phyloP scores from a whole-genome alignment of 2,888 invertebrate genomes.

The Caenorhabditis becei region DNA sequence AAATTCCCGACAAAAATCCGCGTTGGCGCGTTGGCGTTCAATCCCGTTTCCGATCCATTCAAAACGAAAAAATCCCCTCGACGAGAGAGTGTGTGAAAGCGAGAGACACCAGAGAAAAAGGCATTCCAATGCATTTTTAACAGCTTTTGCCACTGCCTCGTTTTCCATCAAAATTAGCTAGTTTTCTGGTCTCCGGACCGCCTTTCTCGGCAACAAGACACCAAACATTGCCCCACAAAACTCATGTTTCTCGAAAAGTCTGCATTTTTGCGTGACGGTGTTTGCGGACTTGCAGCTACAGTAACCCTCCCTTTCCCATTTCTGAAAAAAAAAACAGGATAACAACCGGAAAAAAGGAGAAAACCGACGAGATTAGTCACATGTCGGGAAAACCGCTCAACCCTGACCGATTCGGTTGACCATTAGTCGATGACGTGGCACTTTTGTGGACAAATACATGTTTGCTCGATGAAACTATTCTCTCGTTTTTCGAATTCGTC shows the following conservation, averaged over 20 bases:
- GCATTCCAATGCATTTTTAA: conserved; percentile 4
- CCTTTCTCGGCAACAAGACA: neutral
- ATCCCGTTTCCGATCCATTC: too few relatives aligned
- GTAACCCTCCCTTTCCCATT: neutral
- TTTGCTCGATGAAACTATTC: neutral
- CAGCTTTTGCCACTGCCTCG: neutral
- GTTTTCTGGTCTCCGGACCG: neutral
- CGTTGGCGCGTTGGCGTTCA: too few relatives aligned
- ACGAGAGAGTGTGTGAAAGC: neutral
- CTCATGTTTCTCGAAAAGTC: neutral
- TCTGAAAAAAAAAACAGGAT: too few relatives aligned
- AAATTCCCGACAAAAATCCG: too few relatives aligned
- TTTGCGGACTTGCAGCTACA: neutral
- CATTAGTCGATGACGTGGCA: neutral
- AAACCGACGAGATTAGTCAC: neutral
- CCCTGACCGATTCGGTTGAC: neutral
- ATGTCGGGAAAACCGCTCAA: neutral
- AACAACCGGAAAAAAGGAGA: too few relatives aligned
- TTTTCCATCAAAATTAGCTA: neutral
- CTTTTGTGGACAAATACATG: neutral
- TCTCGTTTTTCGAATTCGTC: neutral
- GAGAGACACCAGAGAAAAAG: neutral
- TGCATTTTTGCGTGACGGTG: neutral
- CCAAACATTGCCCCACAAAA: neutral
- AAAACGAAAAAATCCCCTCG: too few relatives aligned